Evolutionary conservation across 2,888 invertebrate genomes (phyloP).

Genomic region (Cheilosia vernalis): DNA sequence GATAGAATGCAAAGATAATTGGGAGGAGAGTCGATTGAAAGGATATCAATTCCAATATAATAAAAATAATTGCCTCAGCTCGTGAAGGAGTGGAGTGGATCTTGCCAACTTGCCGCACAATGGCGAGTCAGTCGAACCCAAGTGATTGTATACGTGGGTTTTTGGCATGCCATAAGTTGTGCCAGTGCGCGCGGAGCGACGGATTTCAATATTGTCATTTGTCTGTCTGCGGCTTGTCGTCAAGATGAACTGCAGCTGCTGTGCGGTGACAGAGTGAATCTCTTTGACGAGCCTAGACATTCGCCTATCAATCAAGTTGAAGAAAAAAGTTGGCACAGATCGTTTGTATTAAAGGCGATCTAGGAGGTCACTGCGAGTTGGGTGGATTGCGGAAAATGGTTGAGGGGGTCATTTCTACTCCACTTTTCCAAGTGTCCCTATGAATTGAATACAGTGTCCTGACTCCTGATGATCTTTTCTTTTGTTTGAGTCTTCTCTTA

Average conservation of each 20-base stretch:
- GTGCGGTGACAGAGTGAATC: not conserved
- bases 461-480: too few species aligned
- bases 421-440: too few species aligned
- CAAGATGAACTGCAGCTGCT: slow-evolving; percentile 48
- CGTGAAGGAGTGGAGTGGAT: slow-evolving; percentile 9
- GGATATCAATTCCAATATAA: slow-evolving; percentile 82
- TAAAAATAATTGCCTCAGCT: slow-evolving; percentile 76
- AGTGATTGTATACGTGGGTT: slow-evolving; percentile 49
- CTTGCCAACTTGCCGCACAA: slow-evolving; percentile 57
- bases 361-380: slow-evolving; percentile 9
- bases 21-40: slow-evolving; percentile 78
- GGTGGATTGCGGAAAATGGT: not conserved
- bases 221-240: slow-evolving; percentile 66
- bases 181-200: slow-evolving; percentile 15
- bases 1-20: slow-evolving; percentile 83
- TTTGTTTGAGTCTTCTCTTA: too few species aligned
- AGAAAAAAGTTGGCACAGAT: slow-evolving; percentile 43
- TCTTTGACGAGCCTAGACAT: slow-evolving; percentile 35
- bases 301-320: slow-evolving; percentile 62
- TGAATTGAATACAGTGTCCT: too few species aligned
- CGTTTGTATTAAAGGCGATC: slow-evolving; percentile 32
- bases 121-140: slow-evolving; percentile 28
- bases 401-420: too few species aligned
- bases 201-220: slow-evolving; percentile 74
- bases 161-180: slow-evolving; percentile 58